A percentile compares a stretch with the other conserved stretches of the same genome.
Conservation (phyloP, 2,113 vertebrate genomes). For the Oncorhynchus kisutch region DNA sequence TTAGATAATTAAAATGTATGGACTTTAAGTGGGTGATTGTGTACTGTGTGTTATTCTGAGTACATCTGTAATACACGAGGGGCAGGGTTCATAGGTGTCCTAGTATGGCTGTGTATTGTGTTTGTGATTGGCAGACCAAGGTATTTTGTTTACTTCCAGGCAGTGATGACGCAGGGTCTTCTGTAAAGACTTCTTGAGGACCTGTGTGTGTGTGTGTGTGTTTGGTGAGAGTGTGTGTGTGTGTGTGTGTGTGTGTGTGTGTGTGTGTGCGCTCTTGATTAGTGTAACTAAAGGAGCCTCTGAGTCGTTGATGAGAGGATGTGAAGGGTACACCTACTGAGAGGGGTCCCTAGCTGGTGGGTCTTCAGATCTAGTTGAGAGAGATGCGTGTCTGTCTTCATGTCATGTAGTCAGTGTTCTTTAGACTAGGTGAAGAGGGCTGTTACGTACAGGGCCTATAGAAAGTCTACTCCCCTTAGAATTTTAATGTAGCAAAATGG, state of each 20-base stretch:
- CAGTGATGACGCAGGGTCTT: slow-evolving; percentile 29
- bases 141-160: slow-evolving; percentile 48
- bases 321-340: too few relatives aligned
- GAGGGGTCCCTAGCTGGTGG: not conserved
- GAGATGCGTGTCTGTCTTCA: not conserved
- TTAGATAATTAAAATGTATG: not conserved
- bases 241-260: not conserved
- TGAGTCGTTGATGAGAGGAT: too few relatives aligned
- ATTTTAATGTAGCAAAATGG: too few relatives aligned
- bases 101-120: slow-evolving; percentile 41
- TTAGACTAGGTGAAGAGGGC: not conserved
- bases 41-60: not conserved
- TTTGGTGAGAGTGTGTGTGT: slow-evolving; percentile 11
- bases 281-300: not conserved
- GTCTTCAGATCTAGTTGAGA: too few relatives aligned
- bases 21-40: not conserved
- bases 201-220: slow-evolving; percentile 7
- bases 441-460: not conserved
- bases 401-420: not conserved
- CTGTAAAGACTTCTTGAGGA: slow-evolving; percentile 29
- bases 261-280: too few relatives aligned
- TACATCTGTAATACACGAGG: not conserved
- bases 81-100: not conserved
- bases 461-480: too few relatives aligned
- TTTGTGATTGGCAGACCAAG: slow-evolving; percentile 42